Evolutionary conservation across 2,888 invertebrate genomes (phyloP).

Genomic region (Drosophila trichaetosa): DNA sequence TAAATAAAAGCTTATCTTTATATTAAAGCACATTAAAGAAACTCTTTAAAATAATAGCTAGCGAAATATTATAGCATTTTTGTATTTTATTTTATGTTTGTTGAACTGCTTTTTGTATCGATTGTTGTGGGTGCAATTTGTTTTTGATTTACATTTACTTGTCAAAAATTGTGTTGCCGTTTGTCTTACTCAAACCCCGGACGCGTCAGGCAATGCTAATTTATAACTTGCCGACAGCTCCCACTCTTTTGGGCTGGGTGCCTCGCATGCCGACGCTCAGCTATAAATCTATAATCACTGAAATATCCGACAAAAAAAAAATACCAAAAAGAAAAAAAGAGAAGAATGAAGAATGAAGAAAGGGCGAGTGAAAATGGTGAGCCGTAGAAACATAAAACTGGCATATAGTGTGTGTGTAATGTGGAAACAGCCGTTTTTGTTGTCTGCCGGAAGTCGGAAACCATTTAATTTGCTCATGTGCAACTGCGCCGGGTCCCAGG

Average conservation of each 20-base stretch:
- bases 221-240: slow-evolving; percentile 74
- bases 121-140: slow-evolving; percentile 28
- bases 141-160: slow-evolving; percentile 33
- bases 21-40: not conserved
- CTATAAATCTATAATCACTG: slow-evolving; percentile 75
- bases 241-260: slow-evolving; percentile 39
- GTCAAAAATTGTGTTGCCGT: slow-evolving; percentile 39
- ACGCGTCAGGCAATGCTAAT: slow-evolving; percentile 57
- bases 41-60: not conserved
- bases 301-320: slow-evolving; percentile 39
- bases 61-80: not conserved
- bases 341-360: not conserved
- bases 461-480: slow-evolving; percentile 79
- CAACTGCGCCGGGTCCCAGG: slow-evolving; percentile 63
- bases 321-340: not conserved
- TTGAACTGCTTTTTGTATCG: not conserved
- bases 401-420: slow-evolving; percentile 47
- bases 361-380: slow-evolving; percentile 25
- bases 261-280: slow-evolving; percentile 41
- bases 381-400: slow-evolving; percentile 65
- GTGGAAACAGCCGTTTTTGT: slow-evolving; percentile 72
- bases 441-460: slow-evolving; percentile 78
- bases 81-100: not conserved
- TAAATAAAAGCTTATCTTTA: not conserved
- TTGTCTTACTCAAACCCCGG: slow-evolving; percentile 46